A percentile compares a stretch with the other conserved stretches of the same genome.
Conservation (phyloP, 92 coral and sea anemone genomes). For the Porites divaricata region DNA sequence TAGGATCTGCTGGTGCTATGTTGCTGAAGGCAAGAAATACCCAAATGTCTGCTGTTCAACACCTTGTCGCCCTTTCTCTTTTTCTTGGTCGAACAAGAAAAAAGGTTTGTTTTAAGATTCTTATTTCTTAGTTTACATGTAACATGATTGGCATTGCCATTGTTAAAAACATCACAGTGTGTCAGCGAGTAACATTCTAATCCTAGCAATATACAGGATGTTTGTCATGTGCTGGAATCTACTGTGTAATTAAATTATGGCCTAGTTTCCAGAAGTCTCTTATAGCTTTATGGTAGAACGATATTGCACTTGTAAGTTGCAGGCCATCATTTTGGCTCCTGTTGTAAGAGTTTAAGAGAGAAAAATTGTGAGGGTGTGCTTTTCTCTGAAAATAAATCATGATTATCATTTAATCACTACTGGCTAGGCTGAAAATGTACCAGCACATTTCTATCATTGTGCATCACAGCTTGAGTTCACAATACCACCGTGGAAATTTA, state of each 20-base stretch:
- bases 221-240: not conserved
- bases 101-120: slow-evolving; percentile 41
- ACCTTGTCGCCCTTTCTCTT: slow-evolving; percentile 52
- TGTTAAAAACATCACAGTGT: not conserved
- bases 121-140: not conserved
- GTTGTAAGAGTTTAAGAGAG: not conserved
- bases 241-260: not conserved
- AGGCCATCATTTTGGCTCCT: not conserved
- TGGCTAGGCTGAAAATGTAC: not conserved
- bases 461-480: too few relatives aligned
- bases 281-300: not conserved
- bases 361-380: not conserved
- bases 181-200: not conserved
- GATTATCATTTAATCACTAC: slow-evolving; percentile 8
- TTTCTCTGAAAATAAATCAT: slow-evolving; percentile 15
- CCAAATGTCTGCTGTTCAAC: slow-evolving; percentile 55
- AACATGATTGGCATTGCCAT: not conserved
- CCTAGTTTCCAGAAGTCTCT: slow-evolving; percentile 10
- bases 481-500: too few relatives aligned
- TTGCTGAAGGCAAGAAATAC: slow-evolving; percentile 52
- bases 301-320: not conserved
- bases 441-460: too few relatives aligned
- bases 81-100: slow-evolving; percentile 46
- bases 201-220: slow-evolving; percentile 12
- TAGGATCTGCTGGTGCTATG: slow-evolving; percentile 49